Conservation (phyloP, 2,113 vertebrate genomes). For the Antigone vipio region DNA sequence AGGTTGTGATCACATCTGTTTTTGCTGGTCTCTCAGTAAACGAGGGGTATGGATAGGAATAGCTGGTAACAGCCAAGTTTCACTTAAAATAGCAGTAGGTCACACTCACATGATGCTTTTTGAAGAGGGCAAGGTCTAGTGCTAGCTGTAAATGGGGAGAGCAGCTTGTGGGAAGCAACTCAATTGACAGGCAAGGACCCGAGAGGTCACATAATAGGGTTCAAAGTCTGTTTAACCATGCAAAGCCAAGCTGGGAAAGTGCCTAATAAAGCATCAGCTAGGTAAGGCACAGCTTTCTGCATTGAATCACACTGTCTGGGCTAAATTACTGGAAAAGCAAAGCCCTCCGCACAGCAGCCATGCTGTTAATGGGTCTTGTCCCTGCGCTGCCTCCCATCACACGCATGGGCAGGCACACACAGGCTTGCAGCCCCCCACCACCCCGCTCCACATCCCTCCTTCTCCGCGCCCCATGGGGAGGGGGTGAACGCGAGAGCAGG, state of each 20-base stretch:
- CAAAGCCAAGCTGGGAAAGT: not conserved
- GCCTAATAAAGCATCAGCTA: not conserved
- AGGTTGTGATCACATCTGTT: not conserved
- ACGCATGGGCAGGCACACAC: not conserved
- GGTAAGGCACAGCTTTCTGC: not conserved
- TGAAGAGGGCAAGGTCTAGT: not conserved
- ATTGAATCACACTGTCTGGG: not conserved
- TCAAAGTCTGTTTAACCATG: conserved; percentile 52
- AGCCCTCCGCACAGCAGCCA: fast-evolving
- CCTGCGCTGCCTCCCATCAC: not conserved
- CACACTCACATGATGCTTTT: not conserved
- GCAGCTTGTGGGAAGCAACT: conserved; percentile 19
- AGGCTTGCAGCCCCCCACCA: fast-evolving
- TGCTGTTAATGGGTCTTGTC: not conserved
- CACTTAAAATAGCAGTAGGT: conserved; percentile 7
- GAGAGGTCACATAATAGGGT: not conserved
- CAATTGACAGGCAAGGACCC: not conserved
- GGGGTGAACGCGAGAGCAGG: fast-evolving
- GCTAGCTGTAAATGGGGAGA: conserved; percentile 22
- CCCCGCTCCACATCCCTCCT: fast-evolving
- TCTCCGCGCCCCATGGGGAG: fast-evolving
- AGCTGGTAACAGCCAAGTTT: not conserved
- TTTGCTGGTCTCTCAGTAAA: not conserved
- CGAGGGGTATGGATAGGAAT: not conserved
- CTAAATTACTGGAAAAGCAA: not conserved